Evolutionary conservation across 2,888 invertebrate species (phyloP).

Genomic region (Leucania comma): DNA sequence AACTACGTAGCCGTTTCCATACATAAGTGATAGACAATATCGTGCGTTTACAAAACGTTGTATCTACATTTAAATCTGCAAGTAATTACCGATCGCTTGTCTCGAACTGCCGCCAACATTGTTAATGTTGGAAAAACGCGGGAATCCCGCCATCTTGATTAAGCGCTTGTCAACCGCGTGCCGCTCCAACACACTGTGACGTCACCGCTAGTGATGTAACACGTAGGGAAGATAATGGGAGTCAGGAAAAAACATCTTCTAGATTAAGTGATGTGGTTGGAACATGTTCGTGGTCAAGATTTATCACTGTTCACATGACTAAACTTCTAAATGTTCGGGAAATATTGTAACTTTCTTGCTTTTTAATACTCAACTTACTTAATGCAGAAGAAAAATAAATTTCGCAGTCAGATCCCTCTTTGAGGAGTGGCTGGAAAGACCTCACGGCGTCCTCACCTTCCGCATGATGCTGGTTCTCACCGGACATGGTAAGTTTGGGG

Average conservation of each 20-base stretch:
- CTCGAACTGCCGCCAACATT: constrained; percentile 44
- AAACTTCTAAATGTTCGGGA: too few species aligned
- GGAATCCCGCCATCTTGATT: constrained; percentile 63
- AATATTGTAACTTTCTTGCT: not conserved
- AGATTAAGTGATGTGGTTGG: not conserved
- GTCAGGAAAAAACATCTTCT: not conserved
- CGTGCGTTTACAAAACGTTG: constrained; percentile 11
- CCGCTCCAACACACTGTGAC: constrained; percentile 60
- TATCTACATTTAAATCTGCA: constrained; percentile 47
- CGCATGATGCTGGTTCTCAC: too few species aligned
- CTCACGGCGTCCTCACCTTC: too few species aligned
- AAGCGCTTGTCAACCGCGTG: constrained; percentile 66
- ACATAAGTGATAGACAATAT: constrained; percentile 1
- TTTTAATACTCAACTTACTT: too few species aligned
- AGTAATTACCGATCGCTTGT: constrained; percentile 56
- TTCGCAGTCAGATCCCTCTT: too few species aligned
- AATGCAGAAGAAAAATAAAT: too few species aligned
- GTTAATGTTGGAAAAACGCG: constrained; percentile 63
- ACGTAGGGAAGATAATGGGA: constrained; percentile 19
- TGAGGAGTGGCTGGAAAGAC: too few species aligned
- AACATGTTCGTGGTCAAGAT: not conserved
- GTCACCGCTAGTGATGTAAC: constrained; percentile 58
- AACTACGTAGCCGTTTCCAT: not conserved
- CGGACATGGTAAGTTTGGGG: too few species aligned
- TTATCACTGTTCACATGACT: not conserved